Conservation (phyloP, 2,888 invertebrate genomes). For the Masnerella sp. region DNA sequence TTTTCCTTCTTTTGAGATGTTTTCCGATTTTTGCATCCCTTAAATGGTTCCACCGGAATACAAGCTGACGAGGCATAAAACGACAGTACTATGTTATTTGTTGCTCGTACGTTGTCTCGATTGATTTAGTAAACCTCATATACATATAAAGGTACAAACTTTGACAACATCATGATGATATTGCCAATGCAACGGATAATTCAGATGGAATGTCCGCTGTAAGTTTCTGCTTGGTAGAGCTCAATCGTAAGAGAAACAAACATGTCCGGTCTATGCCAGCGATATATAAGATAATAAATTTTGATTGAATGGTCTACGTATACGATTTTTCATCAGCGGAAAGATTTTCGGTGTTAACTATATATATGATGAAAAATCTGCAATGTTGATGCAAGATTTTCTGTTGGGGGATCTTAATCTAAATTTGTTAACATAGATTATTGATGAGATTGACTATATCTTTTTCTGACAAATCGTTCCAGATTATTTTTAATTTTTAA, state of each 20-base stretch:
- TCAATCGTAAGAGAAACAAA: slow-evolving; percentile 10
- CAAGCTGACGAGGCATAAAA: too few species aligned
- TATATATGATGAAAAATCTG: neutral
- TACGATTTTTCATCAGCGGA: neutral
- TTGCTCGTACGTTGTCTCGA: too few species aligned
- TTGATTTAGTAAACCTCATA: slow-evolving; percentile 17
- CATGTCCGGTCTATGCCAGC: slow-evolving; percentile 15
- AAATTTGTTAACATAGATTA: too few species aligned
- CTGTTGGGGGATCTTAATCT: too few species aligned
- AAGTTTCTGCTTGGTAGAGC: slow-evolving; percentile 28
- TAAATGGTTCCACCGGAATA: too few species aligned
- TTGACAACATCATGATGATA: slow-evolving; percentile 39
- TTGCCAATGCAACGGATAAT: slow-evolving; percentile 18
- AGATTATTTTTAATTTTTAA: too few species aligned
- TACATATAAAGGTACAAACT: slow-evolving; percentile 6
- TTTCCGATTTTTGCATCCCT: too few species aligned
- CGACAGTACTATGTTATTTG: slow-evolving; percentile 15
- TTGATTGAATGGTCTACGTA: neutral
- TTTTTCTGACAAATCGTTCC: too few species aligned
- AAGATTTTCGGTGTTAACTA: neutral
- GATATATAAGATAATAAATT: neutral
- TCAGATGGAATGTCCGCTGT: slow-evolving; percentile 18
- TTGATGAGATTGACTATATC: too few species aligned
- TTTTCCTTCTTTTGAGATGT: too few species aligned
- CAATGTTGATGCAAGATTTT: too few species aligned